Evolutionary conservation across 2,888 invertebrate genomes (phyloP), one percentile per base, ranked within the genome.

Genomic region (Listrodromus nycthemerus): DNA sequence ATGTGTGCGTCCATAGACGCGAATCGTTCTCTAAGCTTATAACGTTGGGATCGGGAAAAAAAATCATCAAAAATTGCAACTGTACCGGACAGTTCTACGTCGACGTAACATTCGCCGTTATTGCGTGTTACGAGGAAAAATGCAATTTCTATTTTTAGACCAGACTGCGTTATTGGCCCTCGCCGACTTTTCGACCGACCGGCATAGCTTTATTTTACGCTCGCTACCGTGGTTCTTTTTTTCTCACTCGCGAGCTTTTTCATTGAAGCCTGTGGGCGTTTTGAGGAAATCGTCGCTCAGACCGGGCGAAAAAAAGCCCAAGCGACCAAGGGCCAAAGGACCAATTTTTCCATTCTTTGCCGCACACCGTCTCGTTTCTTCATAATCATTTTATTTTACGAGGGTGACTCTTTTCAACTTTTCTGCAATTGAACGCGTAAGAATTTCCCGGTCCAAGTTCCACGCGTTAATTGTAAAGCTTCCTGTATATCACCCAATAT

Each of bases 121-220:
- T 86, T 87, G 80, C 83, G 63, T 79, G 80, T 80, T 81, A 67
- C 74, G 74, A 78, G 61, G 70, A 52, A 84, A 76, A 75, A 74
- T 86, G 80, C 71, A 75, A 30, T 52, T 74, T 80, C 85, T 87
- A 87, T 87, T 86, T 87, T 87, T 87, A 84, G 83, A 87, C 84
- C 63, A 85, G 86, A 85, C 86, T 82, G 82, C 85, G 37, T 85
- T 81, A 85, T 85, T 86, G 80, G 82, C 48, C 77, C 84, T 77
- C 52, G 2, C n/a, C n/a, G 79, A 74, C 27, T 77, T 75, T 73
- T 41, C 71, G 80, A 37, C 61, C 75, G 79, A 75, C 78, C 77
- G 76, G 58, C 52, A 24, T 69, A 69, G 69, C 45, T 65, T 65
- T 66, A 33, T 73, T 52, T 71, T 61, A 13, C 13, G 61, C 61